These are phyloP conservation scores for Thermophis baileyi DNA, from an alignment of 2,113 vertebrate species.

Conservation along the genomic window DNA sequence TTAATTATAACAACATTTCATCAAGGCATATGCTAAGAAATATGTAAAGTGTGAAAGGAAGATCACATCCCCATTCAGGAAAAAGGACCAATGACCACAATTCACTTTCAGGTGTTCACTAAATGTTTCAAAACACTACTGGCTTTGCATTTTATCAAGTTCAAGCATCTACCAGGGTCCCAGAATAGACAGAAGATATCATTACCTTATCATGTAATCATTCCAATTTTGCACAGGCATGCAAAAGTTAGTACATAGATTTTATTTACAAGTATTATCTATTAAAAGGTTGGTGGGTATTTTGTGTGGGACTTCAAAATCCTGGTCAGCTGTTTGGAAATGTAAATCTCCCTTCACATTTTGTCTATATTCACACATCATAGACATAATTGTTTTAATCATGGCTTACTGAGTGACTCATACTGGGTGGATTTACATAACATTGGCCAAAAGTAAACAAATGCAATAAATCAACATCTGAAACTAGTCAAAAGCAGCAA, in stretches of 20 bases:
- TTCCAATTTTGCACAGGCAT: background rate
- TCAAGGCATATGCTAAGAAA: background rate
- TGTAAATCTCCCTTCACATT: background rate
- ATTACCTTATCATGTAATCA: background rate
- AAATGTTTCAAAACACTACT: background rate
- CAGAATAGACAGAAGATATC: background rate
- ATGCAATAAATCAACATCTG: background rate
- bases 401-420: background rate
- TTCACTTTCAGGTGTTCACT: background rate
- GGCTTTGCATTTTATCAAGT: background rate
- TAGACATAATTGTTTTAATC: background rate
- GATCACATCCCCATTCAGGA: background rate
- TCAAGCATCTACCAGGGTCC: background rate
- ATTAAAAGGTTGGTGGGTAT: background rate
- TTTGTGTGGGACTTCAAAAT: background rate
- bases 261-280: background rate
- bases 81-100: background rate
- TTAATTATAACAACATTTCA: background rate
- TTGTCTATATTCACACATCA: background rate
- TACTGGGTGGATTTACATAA: background rate
- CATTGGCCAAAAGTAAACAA: background rate
- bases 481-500: background rate
- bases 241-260: background rate
- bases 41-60: background rate
- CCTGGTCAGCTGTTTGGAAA: background rate